These are phyloP conservation scores for Cebus imitator DNA, from an alignment of 2,113 vertebrate genomes.

Conservation along the genomic window DNA sequence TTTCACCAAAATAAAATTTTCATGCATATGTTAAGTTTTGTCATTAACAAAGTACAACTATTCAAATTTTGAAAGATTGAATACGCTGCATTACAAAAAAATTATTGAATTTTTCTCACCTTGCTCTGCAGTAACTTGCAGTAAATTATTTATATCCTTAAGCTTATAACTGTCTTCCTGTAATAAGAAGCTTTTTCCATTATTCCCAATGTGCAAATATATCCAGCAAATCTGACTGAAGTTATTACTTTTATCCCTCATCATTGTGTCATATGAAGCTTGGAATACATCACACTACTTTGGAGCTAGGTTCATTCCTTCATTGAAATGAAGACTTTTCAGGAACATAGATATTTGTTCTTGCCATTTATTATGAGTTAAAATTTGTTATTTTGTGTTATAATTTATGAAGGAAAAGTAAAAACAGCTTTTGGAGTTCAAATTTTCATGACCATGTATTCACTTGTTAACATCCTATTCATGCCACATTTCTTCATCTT, in stretches of 20 bases:
- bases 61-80: constrained; percentile 32
- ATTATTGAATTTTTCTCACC: constrained; percentile 6
- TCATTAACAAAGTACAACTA: neutral
- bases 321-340: neutral
- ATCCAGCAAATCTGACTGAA: neutral
- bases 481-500: neutral
- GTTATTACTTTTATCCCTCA: constrained; percentile 7
- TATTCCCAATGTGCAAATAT: neutral
- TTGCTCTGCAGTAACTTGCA: neutral
- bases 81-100: neutral
- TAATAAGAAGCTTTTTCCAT: neutral
- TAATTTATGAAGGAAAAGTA: constrained; percentile 17
- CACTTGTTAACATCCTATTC: neutral
- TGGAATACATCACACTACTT: neutral
- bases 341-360: neutral
- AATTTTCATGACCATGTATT: neutral
- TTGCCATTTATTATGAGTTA: neutral
- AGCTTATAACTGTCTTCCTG: neutral
- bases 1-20: constrained; percentile 1
- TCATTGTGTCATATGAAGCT: neutral
- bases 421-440: constrained; percentile 9
- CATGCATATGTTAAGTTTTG: neutral
- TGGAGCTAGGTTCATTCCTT: neutral
- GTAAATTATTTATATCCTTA: constrained; percentile 1
- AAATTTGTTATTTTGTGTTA: neutral